Percentiles rank a stretch among this genome's conserved stretches.
Conservation (phyloP, 2,113 vertebrate species). For the Loxodonta africana region DNA sequence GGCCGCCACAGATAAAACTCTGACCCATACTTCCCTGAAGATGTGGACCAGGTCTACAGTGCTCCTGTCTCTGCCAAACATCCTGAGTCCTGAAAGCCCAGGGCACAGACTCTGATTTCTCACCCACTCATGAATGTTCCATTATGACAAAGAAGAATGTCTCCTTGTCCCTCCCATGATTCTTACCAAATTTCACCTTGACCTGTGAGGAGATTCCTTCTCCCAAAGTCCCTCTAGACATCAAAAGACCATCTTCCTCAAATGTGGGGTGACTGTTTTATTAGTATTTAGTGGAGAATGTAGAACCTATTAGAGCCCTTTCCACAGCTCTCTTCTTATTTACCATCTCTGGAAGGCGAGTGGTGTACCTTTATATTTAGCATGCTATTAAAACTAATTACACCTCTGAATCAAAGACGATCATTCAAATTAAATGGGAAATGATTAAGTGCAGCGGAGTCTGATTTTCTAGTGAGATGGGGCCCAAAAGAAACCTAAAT, state of each 20-base stretch:
- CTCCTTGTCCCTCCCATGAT: not conserved
- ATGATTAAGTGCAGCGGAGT: constrained; percentile 72
- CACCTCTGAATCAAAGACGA: constrained; percentile 75
- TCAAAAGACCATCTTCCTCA: not conserved
- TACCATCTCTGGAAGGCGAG: constrained; percentile 26
- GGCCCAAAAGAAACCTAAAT: constrained; percentile 33
- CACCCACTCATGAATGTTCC: not conserved
- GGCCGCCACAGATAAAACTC: not conserved
- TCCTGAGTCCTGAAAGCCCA: not conserved
- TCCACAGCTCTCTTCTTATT: constrained; percentile 19
- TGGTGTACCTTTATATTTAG: constrained; percentile 77
- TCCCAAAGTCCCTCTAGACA: rapidly evolving
- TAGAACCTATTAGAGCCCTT: not conserved
- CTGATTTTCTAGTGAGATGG: constrained; percentile 68
- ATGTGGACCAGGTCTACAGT: not conserved
- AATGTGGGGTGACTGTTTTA: not conserved
- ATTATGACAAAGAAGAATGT: not conserved
- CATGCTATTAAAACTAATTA: constrained; percentile 75
- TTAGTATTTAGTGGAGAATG: constrained; percentile 1
- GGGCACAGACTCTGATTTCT: not conserved
- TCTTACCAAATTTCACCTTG: not conserved
- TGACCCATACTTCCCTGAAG: not conserved
- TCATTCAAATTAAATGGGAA: constrained; percentile 64
- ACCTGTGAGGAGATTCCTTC: not conserved
- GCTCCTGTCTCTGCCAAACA: not conserved